A percentile compares a stretch with the other conserved stretches of the same genome.
Conservation (phyloP, 1,140 invertebrate species). For the Calliphora vicina region DNA sequence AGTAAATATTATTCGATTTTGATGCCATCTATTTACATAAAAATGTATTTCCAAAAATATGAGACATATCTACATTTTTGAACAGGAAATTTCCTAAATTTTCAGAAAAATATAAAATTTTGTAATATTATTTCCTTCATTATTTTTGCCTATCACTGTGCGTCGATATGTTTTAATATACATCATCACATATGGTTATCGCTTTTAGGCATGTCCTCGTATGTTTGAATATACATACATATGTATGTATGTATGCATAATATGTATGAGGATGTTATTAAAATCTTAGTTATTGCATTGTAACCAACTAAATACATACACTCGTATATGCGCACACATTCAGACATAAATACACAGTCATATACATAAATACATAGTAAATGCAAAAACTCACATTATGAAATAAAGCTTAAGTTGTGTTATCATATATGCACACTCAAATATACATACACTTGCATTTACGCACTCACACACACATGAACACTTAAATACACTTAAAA, state of each 20-base stretch:
- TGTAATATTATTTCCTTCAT: too few species aligned
- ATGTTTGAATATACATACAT: background rate
- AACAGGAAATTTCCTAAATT: too few species aligned
- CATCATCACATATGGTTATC: too few species aligned
- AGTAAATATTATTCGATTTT: too few species aligned
- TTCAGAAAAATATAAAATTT: too few species aligned
- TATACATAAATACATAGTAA: background rate
- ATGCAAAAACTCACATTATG: background rate
- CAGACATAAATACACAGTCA: background rate
- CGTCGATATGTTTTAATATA: too few species aligned
- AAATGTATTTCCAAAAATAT: too few species aligned
- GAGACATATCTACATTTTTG: too few species aligned
- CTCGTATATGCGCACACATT: background rate
- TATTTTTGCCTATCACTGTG: too few species aligned
- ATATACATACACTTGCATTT: background rate
- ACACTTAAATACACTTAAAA: background rate
- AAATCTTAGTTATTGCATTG: background rate
- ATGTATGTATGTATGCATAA: background rate
- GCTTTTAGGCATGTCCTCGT: too few species aligned
- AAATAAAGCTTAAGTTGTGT: conserved; percentile 10
- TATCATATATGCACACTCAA: background rate
- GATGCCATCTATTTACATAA: too few species aligned
- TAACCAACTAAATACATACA: background rate
- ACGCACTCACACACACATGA: background rate
- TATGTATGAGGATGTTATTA: background rate